Evolutionary conservation across 2,888 invertebrate species (phyloP).

Genomic region (Sabatieria punctata): DNA sequence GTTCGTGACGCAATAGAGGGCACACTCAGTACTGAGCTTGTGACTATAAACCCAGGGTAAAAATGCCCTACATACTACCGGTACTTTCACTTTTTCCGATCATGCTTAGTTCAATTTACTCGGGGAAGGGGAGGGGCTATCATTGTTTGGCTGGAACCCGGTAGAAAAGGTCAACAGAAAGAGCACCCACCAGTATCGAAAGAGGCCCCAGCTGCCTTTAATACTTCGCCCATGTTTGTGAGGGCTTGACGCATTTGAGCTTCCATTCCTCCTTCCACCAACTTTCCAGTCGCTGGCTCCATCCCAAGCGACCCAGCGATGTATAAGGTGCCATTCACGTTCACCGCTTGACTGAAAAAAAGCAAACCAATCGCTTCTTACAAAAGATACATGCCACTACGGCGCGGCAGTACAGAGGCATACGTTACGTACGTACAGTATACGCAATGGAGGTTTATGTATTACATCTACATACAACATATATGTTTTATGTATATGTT

Average conservation of each 20-base stretch:
- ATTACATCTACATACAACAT: too few relatives aligned
- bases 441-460: too few relatives aligned
- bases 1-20: too few relatives aligned
- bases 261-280: conserved; percentile 56
- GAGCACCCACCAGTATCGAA: conserved; percentile 34
- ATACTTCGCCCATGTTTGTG: conserved; percentile 54
- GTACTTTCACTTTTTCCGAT: too few relatives aligned
- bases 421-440: neutral
- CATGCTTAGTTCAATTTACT: too few relatives aligned
- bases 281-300: conserved; percentile 47
- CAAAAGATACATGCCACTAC: conserved; percentile 3
- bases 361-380: conserved; percentile 8
- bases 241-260: conserved; percentile 56
- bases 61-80: too few relatives aligned
- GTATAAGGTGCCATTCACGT: conserved; percentile 59
- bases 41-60: too few relatives aligned
- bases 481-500: too few relatives aligned
- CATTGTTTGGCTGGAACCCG: too few relatives aligned
- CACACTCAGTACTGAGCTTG: too few relatives aligned
- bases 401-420: neutral
- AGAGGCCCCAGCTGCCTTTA: conserved; percentile 45
- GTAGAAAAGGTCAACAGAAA: conserved; percentile 5
- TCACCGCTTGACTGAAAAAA: conserved; percentile 60
- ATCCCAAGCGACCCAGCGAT: conserved; percentile 67
- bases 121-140: too few relatives aligned